Percentiles rank a stretch among this genome's conserved stretches.
phyloP scores from a whole-genome alignment of 2,113 vertebrate species.

The Rhombomys opimus region DNA sequence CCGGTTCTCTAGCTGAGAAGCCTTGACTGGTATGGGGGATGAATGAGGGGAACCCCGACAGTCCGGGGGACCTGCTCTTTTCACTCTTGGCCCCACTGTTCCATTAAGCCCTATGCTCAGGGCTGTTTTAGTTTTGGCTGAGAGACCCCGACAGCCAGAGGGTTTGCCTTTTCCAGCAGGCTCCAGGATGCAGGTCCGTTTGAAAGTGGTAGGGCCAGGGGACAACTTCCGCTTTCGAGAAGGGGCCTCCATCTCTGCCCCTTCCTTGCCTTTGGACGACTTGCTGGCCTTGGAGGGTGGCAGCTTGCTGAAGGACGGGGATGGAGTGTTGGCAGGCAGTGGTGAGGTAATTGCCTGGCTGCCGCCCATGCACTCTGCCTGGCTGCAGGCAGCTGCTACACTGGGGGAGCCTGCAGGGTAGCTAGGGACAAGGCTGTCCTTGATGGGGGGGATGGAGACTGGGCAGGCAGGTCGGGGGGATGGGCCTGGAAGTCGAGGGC shows the following conservation, averaged over 20 bases:
- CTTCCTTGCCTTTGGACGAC: slow-evolving; percentile 88
- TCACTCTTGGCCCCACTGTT: slow-evolving; percentile 85
- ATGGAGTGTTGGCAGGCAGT: slow-evolving; percentile 84
- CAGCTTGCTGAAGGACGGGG: slow-evolving; percentile 85
- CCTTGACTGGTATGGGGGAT: slow-evolving; percentile 77
- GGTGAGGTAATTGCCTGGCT: slow-evolving; percentile 87
- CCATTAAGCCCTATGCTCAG: slow-evolving; percentile 90
- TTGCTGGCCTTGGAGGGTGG: slow-evolving; percentile 90
- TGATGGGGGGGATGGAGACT: slow-evolving; percentile 79
- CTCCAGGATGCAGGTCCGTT: slow-evolving; percentile 91
- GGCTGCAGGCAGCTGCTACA: slow-evolving; percentile 86
- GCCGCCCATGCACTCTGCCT: slow-evolving; percentile 83
- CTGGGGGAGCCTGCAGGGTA: slow-evolving; percentile 87
- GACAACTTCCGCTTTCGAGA: slow-evolving; percentile 91
- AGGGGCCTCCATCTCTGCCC: slow-evolving; percentile 74
- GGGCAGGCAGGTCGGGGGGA: slow-evolving; percentile 81
- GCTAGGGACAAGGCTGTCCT: slow-evolving; percentile 77
- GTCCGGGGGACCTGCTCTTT: slow-evolving; percentile 77
- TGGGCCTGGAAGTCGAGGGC: slow-evolving; percentile 85
- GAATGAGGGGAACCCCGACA: slow-evolving; percentile 77
- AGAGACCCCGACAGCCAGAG: slow-evolving; percentile 81
- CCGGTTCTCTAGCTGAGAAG: slow-evolving; percentile 85
- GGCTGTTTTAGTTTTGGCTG: slow-evolving; percentile 83
- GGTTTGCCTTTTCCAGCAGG: slow-evolving; percentile 83
- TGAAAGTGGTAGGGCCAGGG: slow-evolving; percentile 87